Conservation (phyloP, 2,113 vertebrate species). For the Epinephelus cyanopodus region DNA sequence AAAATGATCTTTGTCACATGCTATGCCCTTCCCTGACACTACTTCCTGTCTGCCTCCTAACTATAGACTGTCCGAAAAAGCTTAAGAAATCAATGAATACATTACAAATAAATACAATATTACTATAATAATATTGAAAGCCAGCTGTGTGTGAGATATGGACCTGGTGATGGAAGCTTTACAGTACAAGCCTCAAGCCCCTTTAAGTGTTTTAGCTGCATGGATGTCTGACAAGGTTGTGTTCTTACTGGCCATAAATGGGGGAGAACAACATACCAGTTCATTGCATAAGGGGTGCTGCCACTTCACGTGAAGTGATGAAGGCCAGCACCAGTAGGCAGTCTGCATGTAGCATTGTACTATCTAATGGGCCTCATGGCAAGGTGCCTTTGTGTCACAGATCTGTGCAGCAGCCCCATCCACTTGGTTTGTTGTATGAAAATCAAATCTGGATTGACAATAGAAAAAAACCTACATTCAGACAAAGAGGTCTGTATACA, state of each 20-base stretch:
- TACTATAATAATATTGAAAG: too few species aligned
- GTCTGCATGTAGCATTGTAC: neutral
- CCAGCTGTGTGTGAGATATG: neutral
- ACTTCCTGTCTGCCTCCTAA: neutral
- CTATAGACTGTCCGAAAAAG: neutral
- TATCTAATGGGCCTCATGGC: neutral
- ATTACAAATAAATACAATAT: too few species aligned
- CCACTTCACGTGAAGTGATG: neutral
- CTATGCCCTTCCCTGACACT: neutral
- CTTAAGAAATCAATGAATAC: neutral
- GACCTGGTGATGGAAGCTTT: neutral
- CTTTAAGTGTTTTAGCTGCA: neutral
- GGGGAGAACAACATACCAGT: neutral
- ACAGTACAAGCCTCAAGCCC: neutral
- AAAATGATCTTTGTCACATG: neutral
- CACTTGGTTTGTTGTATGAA: neutral
- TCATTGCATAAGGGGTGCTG: neutral
- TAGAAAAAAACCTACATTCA: too few species aligned
- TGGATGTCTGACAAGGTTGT: neutral
- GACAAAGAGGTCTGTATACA: too few species aligned
- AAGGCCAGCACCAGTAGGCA: neutral
- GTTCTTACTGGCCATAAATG: neutral
- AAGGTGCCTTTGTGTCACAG: neutral
- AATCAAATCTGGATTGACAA: too few species aligned
- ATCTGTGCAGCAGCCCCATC: neutral